These are phyloP conservation scores for Pogonocichla stellata DNA, from an alignment of 2,113 vertebrate species.

Conservation along the genomic window DNA sequence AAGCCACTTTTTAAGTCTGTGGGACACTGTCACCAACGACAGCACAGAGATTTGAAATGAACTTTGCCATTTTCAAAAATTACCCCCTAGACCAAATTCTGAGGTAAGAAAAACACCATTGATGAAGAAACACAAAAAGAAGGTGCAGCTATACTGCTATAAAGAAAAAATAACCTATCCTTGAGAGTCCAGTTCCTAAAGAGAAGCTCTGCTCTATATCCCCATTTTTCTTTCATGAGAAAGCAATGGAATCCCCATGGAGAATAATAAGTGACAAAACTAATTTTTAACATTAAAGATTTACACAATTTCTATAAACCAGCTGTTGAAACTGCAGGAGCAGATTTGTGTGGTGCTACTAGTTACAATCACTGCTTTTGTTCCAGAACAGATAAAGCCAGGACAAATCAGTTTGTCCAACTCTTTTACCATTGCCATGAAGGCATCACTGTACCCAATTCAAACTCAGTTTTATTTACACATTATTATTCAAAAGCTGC, in stretches of 20 bases:
- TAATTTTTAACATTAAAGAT: neutral
- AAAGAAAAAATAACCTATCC: neutral
- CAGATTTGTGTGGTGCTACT: neutral
- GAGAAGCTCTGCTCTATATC: neutral
- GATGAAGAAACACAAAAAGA: neutral
- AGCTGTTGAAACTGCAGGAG: neutral
- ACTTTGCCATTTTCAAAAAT: neutral
- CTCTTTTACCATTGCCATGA: neutral
- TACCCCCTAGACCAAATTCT: neutral
- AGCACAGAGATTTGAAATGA: neutral
- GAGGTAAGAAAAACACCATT: neutral
- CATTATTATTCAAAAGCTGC: constrained; percentile 38
- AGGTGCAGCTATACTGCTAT: neutral
- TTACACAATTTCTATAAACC: neutral
- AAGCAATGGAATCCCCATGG: neutral
- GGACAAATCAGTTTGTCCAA: neutral
- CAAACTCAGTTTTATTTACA: neutral
- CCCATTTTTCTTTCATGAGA: neutral
- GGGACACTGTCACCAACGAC: neutral
- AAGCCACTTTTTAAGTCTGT: neutral
- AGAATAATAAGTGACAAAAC: neutral
- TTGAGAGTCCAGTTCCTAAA: neutral
- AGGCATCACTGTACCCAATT: neutral
- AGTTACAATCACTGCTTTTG: neutral
- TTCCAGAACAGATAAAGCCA: neutral